Base-by-base conservation (phyloP, 2,888 invertebrate genomes). In the Spilosoma lubricipeda region DNA sequence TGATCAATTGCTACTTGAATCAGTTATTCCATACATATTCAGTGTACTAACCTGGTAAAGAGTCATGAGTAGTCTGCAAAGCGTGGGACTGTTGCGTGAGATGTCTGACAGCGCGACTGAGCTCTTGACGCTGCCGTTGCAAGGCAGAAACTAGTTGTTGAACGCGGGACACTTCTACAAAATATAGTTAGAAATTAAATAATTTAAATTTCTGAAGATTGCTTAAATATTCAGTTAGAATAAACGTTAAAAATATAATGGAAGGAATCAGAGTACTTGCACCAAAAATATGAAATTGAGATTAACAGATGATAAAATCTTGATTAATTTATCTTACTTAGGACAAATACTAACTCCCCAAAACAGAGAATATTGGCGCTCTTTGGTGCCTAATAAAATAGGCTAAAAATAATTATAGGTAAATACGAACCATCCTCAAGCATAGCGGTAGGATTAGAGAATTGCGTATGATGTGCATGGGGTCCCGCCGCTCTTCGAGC, bases 61-160 rank as follows among this genome's bases (percentile, higher is more conserved):
- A 87, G 67, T 93, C 91, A 59, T 94, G 94, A 0, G 93, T 93
- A 30, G 88, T 92, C 86, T 95, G 95, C 82, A 98, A 89, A 42
- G 96, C 97, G 81, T 97, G 97, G 3, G 98, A 98, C 87, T 98
- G 97, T 87, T 98, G 98, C 0, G 98, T 98, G 45, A 99, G 95
- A 86, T 98, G 98, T 33, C 98, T 96, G 76, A 99, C 98, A 75
- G 98, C 98, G 72, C 98, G 96, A 86, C 98, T 98, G 70, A 99
- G 95, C 89, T 98, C 98, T 85, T 98, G 98, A 0, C 99, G 96
- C 90, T 99, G 98, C 13, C 98, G 96, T 87, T 98, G 98, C 86
- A 99, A 96, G 73, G 99, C 98, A 7, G 98, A 98, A 70, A 99
- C 98, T 73, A 98, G 96, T 36, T 95, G 95, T 88, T 99, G 98